Base-by-base conservation (phyloP, 2,113 vertebrate species). In the Pagrus major region DNA sequence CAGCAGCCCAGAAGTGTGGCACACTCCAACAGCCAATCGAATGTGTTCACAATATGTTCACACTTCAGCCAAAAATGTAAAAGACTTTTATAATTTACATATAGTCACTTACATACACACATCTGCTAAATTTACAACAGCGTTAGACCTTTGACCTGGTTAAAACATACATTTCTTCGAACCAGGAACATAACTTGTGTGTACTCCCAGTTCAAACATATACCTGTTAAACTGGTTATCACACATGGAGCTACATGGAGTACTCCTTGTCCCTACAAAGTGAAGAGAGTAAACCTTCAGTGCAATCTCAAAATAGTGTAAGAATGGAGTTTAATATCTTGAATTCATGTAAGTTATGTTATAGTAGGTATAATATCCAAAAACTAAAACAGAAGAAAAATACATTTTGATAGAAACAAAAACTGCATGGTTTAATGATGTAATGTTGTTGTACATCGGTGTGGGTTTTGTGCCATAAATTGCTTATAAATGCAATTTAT, bases 121-220 rank as follows among this genome's bases (percentile, higher is more conserved):
- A 65, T 52, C 3, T 6, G 20, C 16, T 2, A 1, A 49, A 16
- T 72, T 79, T 54, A 63, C 35, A 56, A 15, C 51, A 60, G 14
- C 1, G 11, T 75, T 84, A 80, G 70, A 88, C 69, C 71, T 76
- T 61, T 86, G 67, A 83, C 78, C 76, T 64, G 46, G 9, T 33
- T 68, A 25, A 15, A 31, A 23, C 56, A 18, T 66, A 25, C 3
- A 37, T 21, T 54, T 35, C 21, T 58, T 41, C 7, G 8, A 3
- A 14, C 44, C 9, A 59, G 55, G 39, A 29, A n/a, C 31, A 10
- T 10, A 27, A 39, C 2, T 3, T 60, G 2, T 49, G 18, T 54
- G 15, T 37, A 8, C 10, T 25, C n/a, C n/a, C 3, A 23, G 21
- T 10, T 51, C 18, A 3, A 6, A 33, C 6, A 41, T 0, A 47